Conservation (phyloP, 2,888 invertebrate species). For the Desoria tigrina region DNA sequence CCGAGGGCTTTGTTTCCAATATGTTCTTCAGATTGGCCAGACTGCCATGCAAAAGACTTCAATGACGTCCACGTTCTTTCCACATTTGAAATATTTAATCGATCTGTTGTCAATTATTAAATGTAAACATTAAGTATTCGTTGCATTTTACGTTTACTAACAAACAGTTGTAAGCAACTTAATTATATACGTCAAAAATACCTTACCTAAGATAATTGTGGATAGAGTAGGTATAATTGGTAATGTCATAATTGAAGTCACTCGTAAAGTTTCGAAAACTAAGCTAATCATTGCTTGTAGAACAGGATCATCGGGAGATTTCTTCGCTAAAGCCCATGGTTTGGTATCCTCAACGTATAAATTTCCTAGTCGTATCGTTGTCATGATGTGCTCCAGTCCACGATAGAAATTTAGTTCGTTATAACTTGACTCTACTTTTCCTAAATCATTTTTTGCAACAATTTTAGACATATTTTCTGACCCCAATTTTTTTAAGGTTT, state of each 20-base stretch:
- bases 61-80: constrained; percentile 26
- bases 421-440: constrained; percentile 69
- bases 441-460: constrained; percentile 54
- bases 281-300: constrained; percentile 76
- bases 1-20: not conserved
- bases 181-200: not conserved
- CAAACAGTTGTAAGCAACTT: no score
- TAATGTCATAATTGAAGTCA: constrained; percentile 76
- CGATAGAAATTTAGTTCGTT: constrained; percentile 76
- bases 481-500: constrained; percentile 17
- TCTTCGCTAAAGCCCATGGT: constrained; percentile 83
- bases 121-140: no score
- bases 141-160: no score
- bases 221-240: constrained; percentile 81
- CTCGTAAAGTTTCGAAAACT: constrained; percentile 79
- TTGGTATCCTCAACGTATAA: constrained; percentile 79
- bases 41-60: constrained; percentile 1
- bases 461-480: constrained; percentile 23
- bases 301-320: constrained; percentile 59
- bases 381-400: constrained; percentile 75
- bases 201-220: constrained; percentile 63
- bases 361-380: constrained; percentile 76
- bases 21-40: not conserved
- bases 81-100: constrained; percentile 22
- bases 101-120: constrained; percentile 19